These are phyloP conservation scores for Syngnathus rostellatus DNA, from an alignment of 2,797 vertebrate species.

Conservation along the genomic window DNA sequence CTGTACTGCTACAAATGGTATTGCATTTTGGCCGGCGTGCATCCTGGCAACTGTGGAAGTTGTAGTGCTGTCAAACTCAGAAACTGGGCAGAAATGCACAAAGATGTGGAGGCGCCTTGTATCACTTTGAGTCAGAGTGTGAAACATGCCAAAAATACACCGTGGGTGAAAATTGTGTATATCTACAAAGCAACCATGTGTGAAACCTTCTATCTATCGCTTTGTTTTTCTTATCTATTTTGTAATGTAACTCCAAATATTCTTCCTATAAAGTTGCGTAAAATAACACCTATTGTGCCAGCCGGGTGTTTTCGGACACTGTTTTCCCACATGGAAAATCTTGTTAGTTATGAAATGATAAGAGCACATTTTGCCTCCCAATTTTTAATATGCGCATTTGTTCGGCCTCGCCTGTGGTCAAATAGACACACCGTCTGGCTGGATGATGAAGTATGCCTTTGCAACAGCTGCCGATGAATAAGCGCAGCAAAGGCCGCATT, in stretches of 20 bases:
- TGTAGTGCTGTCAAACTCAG: neutral
- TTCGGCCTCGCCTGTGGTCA: neutral
- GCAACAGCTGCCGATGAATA: slow-evolving; percentile 1
- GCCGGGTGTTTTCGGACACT: too few species aligned
- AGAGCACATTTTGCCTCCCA: neutral
- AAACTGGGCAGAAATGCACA: neutral
- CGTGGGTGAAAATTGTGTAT: slow-evolving; percentile 1
- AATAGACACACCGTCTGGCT: neutral
- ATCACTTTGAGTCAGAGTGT: slow-evolving; percentile 21
- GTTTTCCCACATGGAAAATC: neutral
- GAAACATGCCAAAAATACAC: slow-evolving; percentile 33
- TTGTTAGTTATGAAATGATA: neutral
- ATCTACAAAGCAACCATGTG: neutral
- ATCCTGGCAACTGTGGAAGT: slow-evolving; percentile 3
- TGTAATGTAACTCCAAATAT: neutral
- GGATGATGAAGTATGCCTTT: slow-evolving; percentile 2
- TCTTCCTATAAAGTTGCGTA: neutral
- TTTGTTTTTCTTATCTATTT: neutral
- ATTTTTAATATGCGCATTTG: neutral
- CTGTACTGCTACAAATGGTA: neutral
- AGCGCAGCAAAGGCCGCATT: neutral
- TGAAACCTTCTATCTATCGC: neutral
- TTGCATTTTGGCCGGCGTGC: neutral
- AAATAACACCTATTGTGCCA: neutral
- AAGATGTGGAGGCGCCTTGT: slow-evolving; percentile 2